Evolutionary conservation across 1,140 invertebrate genomes (phyloP).

Genomic region (Drosophila hydei): DNA sequence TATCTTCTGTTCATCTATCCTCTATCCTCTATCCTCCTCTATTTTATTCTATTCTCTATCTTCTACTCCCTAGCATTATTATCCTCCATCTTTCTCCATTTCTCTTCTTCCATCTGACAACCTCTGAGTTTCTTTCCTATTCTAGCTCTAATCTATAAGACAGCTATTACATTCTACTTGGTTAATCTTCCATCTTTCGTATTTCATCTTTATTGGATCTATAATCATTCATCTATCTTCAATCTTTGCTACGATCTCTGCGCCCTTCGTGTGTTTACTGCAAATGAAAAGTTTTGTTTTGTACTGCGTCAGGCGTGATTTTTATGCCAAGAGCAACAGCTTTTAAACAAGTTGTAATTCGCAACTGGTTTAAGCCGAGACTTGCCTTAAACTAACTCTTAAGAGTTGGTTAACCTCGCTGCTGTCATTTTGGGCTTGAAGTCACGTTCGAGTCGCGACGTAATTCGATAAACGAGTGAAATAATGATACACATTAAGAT

Average conservation of each 20-base stretch:
- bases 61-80: too few species aligned
- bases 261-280: neutral
- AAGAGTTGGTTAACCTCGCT: slow-evolving; percentile 1
- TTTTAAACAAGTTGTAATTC: slow-evolving; percentile 3
- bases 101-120: too few species aligned
- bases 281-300: too few species aligned
- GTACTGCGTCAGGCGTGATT: neutral
- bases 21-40: too few species aligned
- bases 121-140: too few species aligned
- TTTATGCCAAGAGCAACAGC: neutral
- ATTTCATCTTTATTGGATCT: neutral
- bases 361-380: neutral
- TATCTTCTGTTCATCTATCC: too few species aligned
- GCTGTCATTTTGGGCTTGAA: neutral
- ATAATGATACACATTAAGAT: neutral
- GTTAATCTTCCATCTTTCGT: neutral
- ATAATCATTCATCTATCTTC: neutral
- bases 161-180: neutral
- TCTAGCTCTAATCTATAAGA: too few species aligned
- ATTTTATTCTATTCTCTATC: too few species aligned
- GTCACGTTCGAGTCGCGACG: slow-evolving; percentile 2
- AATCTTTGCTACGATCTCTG: neutral
- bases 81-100: too few species aligned
- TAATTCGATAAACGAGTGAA: neutral
- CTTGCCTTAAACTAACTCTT: neutral